Percentiles rank a stretch among this genome's conserved stretches.
phyloP scores from a whole-genome alignment of 2,888 invertebrate species.

The Agrotis segetum region DNA sequence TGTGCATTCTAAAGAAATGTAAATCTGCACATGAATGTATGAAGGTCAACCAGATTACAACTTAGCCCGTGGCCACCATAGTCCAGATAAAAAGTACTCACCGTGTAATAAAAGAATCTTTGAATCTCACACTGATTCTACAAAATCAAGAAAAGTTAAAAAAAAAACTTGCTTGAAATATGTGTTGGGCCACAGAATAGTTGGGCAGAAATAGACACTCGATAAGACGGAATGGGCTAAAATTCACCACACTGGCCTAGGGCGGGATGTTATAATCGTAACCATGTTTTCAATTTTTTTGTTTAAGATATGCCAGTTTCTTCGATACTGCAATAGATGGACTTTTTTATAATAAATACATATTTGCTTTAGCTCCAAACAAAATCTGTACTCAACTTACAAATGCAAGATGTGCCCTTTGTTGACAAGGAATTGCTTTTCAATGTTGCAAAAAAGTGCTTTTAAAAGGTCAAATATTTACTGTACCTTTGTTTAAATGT shows the following conservation, averaged over 20 bases:
- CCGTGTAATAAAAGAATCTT: not conserved
- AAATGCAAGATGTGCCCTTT: not conserved
- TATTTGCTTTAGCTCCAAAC: not conserved
- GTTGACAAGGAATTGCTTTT: constrained; percentile 2
- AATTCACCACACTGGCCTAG: no score
- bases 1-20: not conserved
- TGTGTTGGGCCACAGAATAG: no score
- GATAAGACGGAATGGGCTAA: no score
- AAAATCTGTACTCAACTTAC: not conserved
- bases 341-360: not conserved
- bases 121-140: not conserved
- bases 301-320: no score
- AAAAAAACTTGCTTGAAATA: not conserved
- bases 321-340: no score
- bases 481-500: not conserved
- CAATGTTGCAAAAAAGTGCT: constrained; percentile 11
- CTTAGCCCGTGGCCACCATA: constrained; percentile 6
- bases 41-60: constrained; percentile 8
- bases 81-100: not conserved
- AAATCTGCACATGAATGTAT: constrained; percentile 18
- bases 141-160: no score
- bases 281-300: no score
- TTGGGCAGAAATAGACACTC: not conserved
- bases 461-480: not conserved
- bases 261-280: no score